Evolutionary conservation across 2,888 invertebrate genomes (phyloP).

Genomic region (Cotesia congregata): DNA sequence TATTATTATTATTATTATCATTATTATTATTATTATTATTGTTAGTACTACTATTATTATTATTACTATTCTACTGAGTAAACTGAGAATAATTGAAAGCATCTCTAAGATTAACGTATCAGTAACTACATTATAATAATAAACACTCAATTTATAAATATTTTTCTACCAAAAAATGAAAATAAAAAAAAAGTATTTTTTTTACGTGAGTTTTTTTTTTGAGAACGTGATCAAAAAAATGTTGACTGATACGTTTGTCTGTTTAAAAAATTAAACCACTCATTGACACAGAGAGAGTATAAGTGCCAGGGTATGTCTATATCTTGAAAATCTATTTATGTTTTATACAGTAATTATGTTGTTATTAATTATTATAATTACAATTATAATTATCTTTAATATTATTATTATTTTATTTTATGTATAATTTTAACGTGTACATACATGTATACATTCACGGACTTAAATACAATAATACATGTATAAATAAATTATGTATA

Average conservation of each 20-base stretch:
- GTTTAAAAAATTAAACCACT: slow-evolving; percentile 20
- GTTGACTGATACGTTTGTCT: not conserved
- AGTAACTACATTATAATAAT: not conserved
- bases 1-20: no score
- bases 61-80: not conserved
- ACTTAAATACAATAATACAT: slow-evolving; percentile 21
- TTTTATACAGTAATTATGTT: slow-evolving; percentile 33
- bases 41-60: not conserved
- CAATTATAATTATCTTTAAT: slow-evolving; percentile 14
- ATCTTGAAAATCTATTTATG: slow-evolving; percentile 38
- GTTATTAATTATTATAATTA: slow-evolving; percentile 35
- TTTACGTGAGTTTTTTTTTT: not conserved
- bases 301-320: slow-evolving; percentile 28
- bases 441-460: slow-evolving; percentile 40
- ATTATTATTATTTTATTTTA: slow-evolving; percentile 35
- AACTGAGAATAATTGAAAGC: not conserved
- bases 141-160: not conserved
- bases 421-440: slow-evolving; percentile 39
- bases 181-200: not conserved
- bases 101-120: not conserved
- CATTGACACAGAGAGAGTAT: slow-evolving; percentile 16
- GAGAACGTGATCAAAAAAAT: not conserved
- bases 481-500: slow-evolving; percentile 15
- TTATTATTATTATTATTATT: slow-evolving; percentile 1
- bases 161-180: not conserved